Conservation (phyloP, 1,140 invertebrate genomes). For the Leptopilina clavipes region DNA sequence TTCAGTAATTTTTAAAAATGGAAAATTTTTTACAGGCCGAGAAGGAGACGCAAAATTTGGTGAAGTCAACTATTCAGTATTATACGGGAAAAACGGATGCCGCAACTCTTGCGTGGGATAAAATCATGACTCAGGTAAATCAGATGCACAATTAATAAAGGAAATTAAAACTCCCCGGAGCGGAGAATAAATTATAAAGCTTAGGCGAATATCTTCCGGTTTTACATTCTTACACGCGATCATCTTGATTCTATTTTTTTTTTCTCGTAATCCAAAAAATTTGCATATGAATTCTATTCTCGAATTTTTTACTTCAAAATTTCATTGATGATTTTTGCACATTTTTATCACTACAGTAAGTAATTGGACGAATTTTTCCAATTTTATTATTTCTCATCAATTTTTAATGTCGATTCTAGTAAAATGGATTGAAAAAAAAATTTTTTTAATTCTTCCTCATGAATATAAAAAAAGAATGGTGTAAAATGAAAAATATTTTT, state of each 20-base stretch:
- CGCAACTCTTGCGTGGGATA: conserved; percentile 80
- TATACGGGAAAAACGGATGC: conserved; percentile 77
- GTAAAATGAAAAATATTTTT: too few relatives aligned
- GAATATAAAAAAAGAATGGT: not conserved
- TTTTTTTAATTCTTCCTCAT: too few relatives aligned
- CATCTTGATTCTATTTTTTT: not conserved
- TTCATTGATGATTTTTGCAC: not conserved
- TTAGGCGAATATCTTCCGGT: conserved; percentile 32
- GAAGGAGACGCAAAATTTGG: conserved; percentile 74
- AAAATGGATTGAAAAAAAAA: too few relatives aligned
- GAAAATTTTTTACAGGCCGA: conserved; percentile 73
- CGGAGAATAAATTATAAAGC: conserved; percentile 36
- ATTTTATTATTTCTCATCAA: too few relatives aligned
- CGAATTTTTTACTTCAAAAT: not conserved
- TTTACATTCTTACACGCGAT: conserved; percentile 29
- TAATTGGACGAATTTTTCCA: too few relatives aligned
- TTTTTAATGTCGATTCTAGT: too few relatives aligned
- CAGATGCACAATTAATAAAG: conserved; percentile 28
- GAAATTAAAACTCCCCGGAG: conserved; percentile 19
- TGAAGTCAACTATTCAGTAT: conserved; percentile 77
- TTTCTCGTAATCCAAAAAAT: not conserved
- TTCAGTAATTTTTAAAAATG: not conserved
- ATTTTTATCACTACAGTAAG: too few relatives aligned
- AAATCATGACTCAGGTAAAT: conserved; percentile 78
- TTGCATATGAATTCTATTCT: not conserved